Conservation (phyloP, 1,140 invertebrate genomes). For the Tetramorium alpestre region DNA sequence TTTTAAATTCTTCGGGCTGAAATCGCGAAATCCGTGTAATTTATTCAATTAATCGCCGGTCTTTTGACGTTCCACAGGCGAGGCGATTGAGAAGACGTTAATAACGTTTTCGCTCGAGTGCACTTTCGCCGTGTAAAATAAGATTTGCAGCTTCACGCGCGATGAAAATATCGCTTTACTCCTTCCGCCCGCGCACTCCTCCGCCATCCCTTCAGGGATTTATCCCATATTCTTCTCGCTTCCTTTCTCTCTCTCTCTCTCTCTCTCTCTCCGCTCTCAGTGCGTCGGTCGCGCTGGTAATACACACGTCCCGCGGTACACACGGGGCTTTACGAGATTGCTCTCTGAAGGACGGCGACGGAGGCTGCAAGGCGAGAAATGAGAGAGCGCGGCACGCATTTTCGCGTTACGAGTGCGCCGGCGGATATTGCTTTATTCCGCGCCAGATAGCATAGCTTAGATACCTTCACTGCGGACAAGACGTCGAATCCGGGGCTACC, state of each 20-base stretch:
- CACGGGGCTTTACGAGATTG: conserved; percentile 46
- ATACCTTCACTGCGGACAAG: conserved; percentile 95
- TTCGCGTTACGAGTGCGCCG: conserved; percentile 47
- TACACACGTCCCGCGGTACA: not conserved
- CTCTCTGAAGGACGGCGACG: conserved; percentile 30
- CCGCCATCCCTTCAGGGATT: conserved; percentile 18
- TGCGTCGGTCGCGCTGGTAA: not conserved
- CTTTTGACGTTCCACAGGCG: conserved; percentile 42
- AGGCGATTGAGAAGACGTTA: conserved; percentile 53
- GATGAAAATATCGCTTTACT: conserved; percentile 37
- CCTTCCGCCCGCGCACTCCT: not conserved
- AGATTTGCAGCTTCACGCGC: conserved; percentile 55
- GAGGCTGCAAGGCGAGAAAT: conserved; percentile 28
- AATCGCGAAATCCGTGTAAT: conserved; percentile 48
- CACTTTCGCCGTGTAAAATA: conserved; percentile 45
- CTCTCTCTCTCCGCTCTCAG: not conserved
- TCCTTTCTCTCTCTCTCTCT: not conserved
- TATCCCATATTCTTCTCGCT: conserved; percentile 34
- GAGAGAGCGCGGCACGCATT: conserved; percentile 57
- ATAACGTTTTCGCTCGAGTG: conserved; percentile 51
- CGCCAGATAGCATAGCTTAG: conserved; percentile 75
- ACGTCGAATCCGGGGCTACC: conserved; percentile 95
- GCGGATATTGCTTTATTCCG: conserved; percentile 45
- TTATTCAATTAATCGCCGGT: conserved; percentile 46
- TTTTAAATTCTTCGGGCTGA: conserved; percentile 34